Percentiles rank a stretch among this genome's conserved stretches.
These are phyloP conservation scores for Hyppa rectilinea DNA, from an alignment of 2,888 invertebrate species.

Conservation along the genomic window DNA sequence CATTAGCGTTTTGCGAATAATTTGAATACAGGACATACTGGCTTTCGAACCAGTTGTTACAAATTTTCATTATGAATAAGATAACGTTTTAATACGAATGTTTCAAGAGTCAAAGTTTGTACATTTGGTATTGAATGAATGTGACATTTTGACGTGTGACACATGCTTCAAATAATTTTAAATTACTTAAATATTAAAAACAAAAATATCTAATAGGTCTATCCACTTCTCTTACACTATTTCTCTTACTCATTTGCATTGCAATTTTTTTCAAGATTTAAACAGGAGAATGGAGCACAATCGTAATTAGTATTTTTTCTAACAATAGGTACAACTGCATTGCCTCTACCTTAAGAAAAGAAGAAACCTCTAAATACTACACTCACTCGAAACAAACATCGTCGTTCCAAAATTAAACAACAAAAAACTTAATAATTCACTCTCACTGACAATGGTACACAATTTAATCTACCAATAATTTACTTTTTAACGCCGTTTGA, in stretches of 20 bases:
- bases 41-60: constrained; percentile 27
- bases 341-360: neutral
- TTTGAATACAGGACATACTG: constrained; percentile 47
- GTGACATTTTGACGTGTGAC: neutral
- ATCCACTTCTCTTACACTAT: neutral
- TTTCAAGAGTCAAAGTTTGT: neutral
- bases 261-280: neutral
- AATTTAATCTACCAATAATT: constrained; percentile 62
- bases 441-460: constrained; percentile 55
- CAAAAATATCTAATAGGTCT: neutral
- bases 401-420: constrained; percentile 53
- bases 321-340: neutral
- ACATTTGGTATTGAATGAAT: neutral
- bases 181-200: neutral
- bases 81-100: constrained; percentile 20
- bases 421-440: constrained; percentile 46
- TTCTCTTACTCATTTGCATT: no score
- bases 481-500: constrained; percentile 65
- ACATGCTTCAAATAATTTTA: neutral
- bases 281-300: neutral
- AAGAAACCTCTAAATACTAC: constrained; percentile 22
- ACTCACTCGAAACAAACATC: constrained; percentile 8
- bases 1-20: constrained; percentile 42
- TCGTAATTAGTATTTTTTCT: neutral
- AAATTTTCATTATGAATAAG: constrained; percentile 32